Evolutionary conservation across 2,113 vertebrate species (phyloP).

Genomic region (Brachyistius frenatus): DNA sequence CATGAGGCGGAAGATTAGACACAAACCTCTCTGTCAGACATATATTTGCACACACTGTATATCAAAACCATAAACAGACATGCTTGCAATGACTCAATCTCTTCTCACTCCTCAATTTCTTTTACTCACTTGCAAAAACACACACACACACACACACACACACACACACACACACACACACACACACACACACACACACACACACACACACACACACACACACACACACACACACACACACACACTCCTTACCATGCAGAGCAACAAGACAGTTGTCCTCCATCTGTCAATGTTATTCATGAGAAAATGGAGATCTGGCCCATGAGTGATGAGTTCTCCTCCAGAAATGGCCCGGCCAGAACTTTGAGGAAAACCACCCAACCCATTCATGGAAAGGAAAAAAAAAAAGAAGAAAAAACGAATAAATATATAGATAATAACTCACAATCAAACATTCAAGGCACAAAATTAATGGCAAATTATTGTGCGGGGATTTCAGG

Average conservation of each 20-base stretch:
- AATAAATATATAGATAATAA: conserved; percentile 53
- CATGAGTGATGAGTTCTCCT: conserved; percentile 75
- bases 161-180: conserved; percentile 30
- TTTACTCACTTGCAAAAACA: conserved; percentile 33
- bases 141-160: conserved; percentile 2
- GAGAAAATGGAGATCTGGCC: conserved; percentile 73
- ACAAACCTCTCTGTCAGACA: neutral
- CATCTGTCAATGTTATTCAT: conserved; percentile 81
- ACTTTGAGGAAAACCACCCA: conserved; percentile 47
- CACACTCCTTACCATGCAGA: conserved; percentile 68
- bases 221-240: conserved; percentile 7
- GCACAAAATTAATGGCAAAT: conserved; percentile 43
- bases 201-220: conserved; percentile 30
- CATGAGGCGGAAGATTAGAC: neutral
- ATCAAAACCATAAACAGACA: conserved; percentile 40
- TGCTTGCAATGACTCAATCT: conserved; percentile 39
- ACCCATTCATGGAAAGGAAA: conserved; percentile 40
- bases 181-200: conserved; percentile 12
- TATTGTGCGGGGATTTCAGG: conserved; percentile 19
- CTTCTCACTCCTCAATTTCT: conserved; percentile 18
- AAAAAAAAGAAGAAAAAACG: neutral
- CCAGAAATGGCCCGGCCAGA: conserved; percentile 60
- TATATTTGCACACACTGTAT: conserved; percentile 13
- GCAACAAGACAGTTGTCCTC: conserved; percentile 72
- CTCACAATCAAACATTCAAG: conserved; percentile 19